phyloP scores from a whole-genome alignment of 1,140 invertebrate species.

The Drosophila mojavensis region DNA sequence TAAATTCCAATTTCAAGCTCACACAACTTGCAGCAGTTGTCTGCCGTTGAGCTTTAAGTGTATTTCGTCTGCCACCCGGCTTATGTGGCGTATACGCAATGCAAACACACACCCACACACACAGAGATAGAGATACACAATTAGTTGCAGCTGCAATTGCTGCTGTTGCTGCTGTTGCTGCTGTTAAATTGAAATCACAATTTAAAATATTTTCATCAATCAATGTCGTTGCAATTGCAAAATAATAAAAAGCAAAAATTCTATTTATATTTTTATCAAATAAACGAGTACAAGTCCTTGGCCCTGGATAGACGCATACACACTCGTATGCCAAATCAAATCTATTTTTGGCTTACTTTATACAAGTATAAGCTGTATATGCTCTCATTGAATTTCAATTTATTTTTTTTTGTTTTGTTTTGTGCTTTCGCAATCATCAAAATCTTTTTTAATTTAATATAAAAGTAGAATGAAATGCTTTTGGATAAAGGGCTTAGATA shows the following conservation, averaged over 20 bases:
- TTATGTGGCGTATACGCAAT: constrained; percentile 35
- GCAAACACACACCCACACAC: constrained; percentile 36
- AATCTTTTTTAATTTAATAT: constrained; percentile 13
- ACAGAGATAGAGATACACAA: constrained; percentile 56
- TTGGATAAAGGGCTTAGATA: no score
- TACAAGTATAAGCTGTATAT: constrained; percentile 17
- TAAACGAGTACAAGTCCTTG: constrained; percentile 16
- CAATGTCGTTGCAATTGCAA: constrained; percentile 60
- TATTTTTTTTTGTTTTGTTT: constrained; percentile 17
- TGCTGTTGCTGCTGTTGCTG: constrained; percentile 13
- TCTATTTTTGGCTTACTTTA: neutral
- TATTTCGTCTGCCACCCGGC: constrained; percentile 24
- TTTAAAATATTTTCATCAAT: constrained; percentile 77
- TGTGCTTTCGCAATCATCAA: neutral
- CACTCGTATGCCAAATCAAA: neutral
- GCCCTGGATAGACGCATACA: neutral
- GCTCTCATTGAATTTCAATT: constrained; percentile 71
- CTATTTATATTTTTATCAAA: constrained; percentile 10
- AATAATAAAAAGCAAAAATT: constrained; percentile 16
- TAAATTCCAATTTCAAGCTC: constrained; percentile 56
- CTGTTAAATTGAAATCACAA: constrained; percentile 37
- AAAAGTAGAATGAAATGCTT: neutral
- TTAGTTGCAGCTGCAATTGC: constrained; percentile 42
- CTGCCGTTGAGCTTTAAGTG: constrained; percentile 52
- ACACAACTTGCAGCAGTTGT: constrained; percentile 45